Base-by-base conservation (phyloP, 2,888 invertebrate genomes). In the Tiphia femorata region DNA sequence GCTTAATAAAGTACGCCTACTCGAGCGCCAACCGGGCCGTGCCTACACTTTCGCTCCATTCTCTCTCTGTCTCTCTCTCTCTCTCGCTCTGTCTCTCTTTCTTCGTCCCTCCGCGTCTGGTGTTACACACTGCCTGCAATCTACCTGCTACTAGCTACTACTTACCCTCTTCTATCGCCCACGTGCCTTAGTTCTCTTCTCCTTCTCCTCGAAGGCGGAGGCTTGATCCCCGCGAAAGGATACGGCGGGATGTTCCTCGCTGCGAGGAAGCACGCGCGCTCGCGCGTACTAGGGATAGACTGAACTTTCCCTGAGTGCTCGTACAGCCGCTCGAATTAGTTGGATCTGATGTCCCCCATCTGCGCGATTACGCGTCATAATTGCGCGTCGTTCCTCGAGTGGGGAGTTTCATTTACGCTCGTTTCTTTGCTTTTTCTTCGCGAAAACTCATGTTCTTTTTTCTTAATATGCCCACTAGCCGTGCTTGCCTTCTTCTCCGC, bases 1-100 rank as follows among this genome's bases (percentile, higher is more conserved):
- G 77, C 72, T 79, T 76, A 75, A 81, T 81, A 79, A 80, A 81
- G 73, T 81, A 17, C 53, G 52, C 65, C 62, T 52, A 57, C 65
- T 67, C 55, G 61, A 70, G 71, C 55, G 43, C 44, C 58, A 41
- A 49, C 49, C 42, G 51, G 43, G 37, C 42, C 25, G 56, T 54
- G 40, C 17, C 35, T 29, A 30, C 23, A 8, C 43, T 44, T 46
- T n/a, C n/a, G n/a, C 61, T 37, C 49, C 60, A 16, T 60, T 55
- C 61, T 58, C 41, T 33, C 10, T 19, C 37, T 21, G 2, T 7
- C 30, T 38, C 43, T 44, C 38, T 27, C 21, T n/a, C n/a, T n/a
- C n/a, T n/a, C n/a, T n/a, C n/a, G n/a, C n/a, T n/a, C n/a, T n/a
- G n/a, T n/a, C n/a, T n/a, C n/a, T n/a, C n/a, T n/a, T n/a, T n/a